Conservation (phyloP, 2,797 vertebrate genomes). For the Chromobotia macracanthus region DNA sequence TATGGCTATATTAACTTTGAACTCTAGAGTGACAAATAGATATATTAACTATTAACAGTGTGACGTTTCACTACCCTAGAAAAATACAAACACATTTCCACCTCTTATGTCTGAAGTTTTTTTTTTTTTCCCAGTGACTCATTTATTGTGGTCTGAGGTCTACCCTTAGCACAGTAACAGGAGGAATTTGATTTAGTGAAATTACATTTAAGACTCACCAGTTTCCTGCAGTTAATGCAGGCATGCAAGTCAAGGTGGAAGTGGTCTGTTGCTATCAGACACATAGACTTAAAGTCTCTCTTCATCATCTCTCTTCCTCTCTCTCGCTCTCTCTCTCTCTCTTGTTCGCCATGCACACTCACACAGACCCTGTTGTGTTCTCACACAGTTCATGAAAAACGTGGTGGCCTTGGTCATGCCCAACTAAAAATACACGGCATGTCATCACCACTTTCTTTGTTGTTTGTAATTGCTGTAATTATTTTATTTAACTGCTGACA, state of each 20-base stretch:
- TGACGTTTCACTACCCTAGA: not conserved
- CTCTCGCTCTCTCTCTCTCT: not conserved
- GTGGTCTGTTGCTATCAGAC: conserved; percentile 69
- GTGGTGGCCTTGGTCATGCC: conserved; percentile 51
- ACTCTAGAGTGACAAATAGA: too few species aligned
- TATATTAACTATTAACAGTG: not conserved
- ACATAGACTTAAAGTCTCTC: conserved; percentile 44
- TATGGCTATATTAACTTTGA: too few species aligned
- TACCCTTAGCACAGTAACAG: conserved; percentile 46
- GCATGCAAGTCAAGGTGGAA: conserved; percentile 54
- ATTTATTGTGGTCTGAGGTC: conserved; percentile 28
- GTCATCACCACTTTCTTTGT: conserved; percentile 39
- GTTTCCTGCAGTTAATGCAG: conserved; percentile 62
- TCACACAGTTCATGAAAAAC: conserved; percentile 36
- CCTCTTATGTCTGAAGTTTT: not conserved
- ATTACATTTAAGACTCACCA: conserved; percentile 60
- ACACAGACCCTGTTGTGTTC: conserved; percentile 34
- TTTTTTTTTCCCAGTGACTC: not conserved
- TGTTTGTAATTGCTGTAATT: conserved; percentile 43
- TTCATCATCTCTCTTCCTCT: not conserved
- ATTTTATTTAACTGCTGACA: conserved; percentile 36
- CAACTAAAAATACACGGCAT: conserved; percentile 50
- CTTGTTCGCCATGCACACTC: conserved; percentile 7
- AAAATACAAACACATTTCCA: not conserved
- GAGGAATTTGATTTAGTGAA: conserved; percentile 50